Base-by-base conservation (phyloP, 2,797 vertebrate genomes). In the Protosalanx chinensis region DNA sequence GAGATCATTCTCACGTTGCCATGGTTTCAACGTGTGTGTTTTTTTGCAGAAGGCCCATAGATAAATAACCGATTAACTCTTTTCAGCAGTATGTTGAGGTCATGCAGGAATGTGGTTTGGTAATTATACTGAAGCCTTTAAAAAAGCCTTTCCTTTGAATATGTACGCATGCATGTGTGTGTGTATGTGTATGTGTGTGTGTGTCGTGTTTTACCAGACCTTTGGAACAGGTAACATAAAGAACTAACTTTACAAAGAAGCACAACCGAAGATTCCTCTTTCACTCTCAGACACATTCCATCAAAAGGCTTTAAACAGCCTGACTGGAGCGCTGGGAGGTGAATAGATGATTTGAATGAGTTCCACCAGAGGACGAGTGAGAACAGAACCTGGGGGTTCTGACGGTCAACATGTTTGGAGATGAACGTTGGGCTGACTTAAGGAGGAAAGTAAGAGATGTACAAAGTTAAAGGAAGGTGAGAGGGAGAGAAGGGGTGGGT, bases 201-300 rank as follows among this genome's bases (percentile, higher is more conserved):
- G 67, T 81, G 83, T 82, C n/a, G 88, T 88, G 83, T 77, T 77
- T 75, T 81, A 86, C 5, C 49, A 53, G 49, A 53, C 15, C 49
- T 53, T 15, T 53, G 4, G 49, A 53, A 53, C 16, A 8, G 7
- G 37, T 53, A 16, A 3, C 16, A 53, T 53, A 53, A 18, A 18
- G 49, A 15, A 53, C 2, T 12, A 15, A 18, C 49, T 53, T 18
- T 18, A 53, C 49, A 53, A 18, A 53, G 49, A 53, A 53, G 18
- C 49, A 51, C 6, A 53, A 53, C 18, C 7, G 18, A 53, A 18
- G 13, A 15, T 18, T 53, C 15, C 49, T 41, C 49, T 53, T 53
- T 53, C 49, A 53, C 15, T 18, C 37, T 41, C 37, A 1, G 15
- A 18, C 16, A 53, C 49, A 53, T 53, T 53, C 49, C 49, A 53